phyloP scores from a whole-genome alignment of 2,888 invertebrate genomes.

The Apamea monoglypha region DNA sequence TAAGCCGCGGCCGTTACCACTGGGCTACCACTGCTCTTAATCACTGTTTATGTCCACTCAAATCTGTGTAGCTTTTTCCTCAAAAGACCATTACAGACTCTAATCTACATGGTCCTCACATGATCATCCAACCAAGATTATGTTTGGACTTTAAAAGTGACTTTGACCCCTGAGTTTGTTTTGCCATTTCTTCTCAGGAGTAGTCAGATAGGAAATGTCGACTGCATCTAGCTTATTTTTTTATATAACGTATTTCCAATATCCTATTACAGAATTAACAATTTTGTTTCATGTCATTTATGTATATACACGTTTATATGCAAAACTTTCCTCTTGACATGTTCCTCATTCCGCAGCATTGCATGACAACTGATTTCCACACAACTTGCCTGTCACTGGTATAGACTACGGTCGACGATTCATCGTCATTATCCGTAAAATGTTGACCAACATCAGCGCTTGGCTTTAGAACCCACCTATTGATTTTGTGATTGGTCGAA shows the following conservation, averaged over 20 bases:
- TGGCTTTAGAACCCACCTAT: background rate
- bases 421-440: background rate
- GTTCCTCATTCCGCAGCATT: background rate
- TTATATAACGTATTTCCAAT: background rate
- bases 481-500: constrained; percentile 15
- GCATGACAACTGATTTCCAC: constrained; percentile 8
- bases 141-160: background rate
- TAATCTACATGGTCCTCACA: background rate
- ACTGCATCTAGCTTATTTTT: no score
- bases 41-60: background rate
- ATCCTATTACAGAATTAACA: background rate
- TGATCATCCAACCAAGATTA: background rate
- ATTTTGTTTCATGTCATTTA: background rate
- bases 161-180: background rate
- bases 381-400: constrained; percentile 1
- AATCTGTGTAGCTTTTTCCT: background rate
- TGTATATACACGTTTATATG: background rate
- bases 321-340: background rate
- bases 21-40: background rate
- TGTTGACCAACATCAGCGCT: background rate
- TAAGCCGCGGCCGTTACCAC: no score
- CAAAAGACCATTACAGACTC: background rate
- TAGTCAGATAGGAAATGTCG: background rate
- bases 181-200: background rate
- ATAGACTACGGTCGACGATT: background rate